Evolutionary conservation across 2,113 vertebrate species (phyloP).

Genomic region (Sander lucioperca): DNA sequence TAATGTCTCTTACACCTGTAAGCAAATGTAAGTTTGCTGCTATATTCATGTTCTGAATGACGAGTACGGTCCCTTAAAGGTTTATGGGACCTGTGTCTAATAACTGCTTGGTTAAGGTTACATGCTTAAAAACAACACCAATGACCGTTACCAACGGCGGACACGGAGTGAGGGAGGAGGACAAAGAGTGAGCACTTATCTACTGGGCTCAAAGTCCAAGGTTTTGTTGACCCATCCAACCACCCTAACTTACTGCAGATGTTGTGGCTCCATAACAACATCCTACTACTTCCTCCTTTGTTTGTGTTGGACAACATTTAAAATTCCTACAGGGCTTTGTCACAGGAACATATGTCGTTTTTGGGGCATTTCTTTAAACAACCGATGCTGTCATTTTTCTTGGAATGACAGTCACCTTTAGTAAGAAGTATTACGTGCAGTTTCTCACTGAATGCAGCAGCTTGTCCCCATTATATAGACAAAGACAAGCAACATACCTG

Average conservation of each 20-base stretch:
- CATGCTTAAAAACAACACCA: background rate
- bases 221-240: background rate
- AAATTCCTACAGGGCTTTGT: background rate
- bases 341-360: background rate
- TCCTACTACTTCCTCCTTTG: conserved; percentile 18
- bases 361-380: background rate
- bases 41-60: no score
- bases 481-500: background rate
- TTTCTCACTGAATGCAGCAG: background rate
- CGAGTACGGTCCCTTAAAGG: no score
- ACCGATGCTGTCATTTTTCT: background rate
- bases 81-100: background rate
- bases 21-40: no score
- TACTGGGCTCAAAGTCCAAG: background rate
- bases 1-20: no score
- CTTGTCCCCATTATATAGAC: background rate
- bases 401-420: background rate
- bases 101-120: background rate
- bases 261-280: background rate
- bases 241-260: background rate
- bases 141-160: no score
- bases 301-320: background rate
- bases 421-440: background rate
- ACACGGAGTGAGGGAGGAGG: background rate
- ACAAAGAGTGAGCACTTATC: background rate